Base-by-base conservation (phyloP, 2,113 vertebrate genomes). In the Austrofundulus limnaeus region DNA sequence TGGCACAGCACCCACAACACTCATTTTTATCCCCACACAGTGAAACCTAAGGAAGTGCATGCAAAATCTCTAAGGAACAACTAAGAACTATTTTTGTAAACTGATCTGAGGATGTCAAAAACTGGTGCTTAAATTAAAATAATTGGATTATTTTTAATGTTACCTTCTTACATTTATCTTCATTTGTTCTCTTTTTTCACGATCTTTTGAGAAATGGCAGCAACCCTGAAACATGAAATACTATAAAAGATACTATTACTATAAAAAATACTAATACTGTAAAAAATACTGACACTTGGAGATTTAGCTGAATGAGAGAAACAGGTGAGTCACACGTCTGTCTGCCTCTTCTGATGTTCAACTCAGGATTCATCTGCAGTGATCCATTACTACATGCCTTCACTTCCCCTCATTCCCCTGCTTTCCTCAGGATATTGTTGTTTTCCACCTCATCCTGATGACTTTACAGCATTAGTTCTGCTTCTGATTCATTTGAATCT, bases 371-470 rank as follows among this genome's bases (percentile, higher is more conserved):
- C 70, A 59, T 51, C 54, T 43, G 48, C 48, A 55, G 4, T 2
- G 25, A 79, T 55, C 61, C 45, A 61, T 70, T 75, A 61, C 57
- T 14, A 71, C 21, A 56, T 24, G 14, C 52, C 20, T 23, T 55
- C 60, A 45, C 39, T 59, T 43, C 55, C 66, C 58, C 37, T 73
- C 38, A 66, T 68, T 54, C 49, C 37, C 61, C 46, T 63, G 28
- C 37, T 70, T 54, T 72, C 37, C 54, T 12, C 10, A 13, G 16
- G n/a, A 16, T 38, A 15, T 61, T 57, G 23, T 71, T 73, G 71
- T 16, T 70, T 39, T 53, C 14, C 47, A 72, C 47, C 15, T 39
- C 13, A 11, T 10, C 51, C 23, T 49, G 53, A 57, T 59, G 39
- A 49, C 39, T 75, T 10, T 20, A 19, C 12, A 25, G 51, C 38